Percentiles rank a stretch among this genome's conserved stretches.
Conservation (phyloP, 2,113 vertebrate genomes). For the Pardalotus punctatus region DNA sequence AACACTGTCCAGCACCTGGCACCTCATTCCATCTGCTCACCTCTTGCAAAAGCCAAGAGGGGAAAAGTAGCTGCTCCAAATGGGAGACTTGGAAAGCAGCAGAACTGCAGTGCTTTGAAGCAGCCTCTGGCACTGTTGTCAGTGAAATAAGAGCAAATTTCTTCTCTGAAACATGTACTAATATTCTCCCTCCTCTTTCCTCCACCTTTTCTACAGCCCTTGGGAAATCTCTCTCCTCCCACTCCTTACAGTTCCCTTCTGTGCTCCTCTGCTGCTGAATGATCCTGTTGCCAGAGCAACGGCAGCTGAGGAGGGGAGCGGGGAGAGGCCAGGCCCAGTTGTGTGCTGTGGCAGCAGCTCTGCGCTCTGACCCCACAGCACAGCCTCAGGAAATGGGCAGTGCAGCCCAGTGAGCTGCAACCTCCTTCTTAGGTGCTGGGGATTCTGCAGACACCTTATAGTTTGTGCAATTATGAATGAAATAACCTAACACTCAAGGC, state of each 20-base stretch:
- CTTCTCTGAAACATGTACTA: background rate
- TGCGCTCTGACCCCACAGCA: accelerated
- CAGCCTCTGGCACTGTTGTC: background rate
- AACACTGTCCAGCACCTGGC: background rate
- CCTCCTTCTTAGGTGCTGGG: background rate
- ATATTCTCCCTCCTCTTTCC: background rate
- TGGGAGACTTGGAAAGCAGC: background rate
- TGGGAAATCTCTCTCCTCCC: constrained; percentile 11
- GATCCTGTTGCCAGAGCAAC: constrained; percentile 33
- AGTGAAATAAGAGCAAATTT: background rate
- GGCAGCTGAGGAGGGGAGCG: background rate
- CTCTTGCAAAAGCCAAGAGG: background rate
- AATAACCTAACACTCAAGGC: background rate
- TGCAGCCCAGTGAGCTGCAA: background rate
- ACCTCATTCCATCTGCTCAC: background rate
- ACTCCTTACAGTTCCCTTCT: background rate
- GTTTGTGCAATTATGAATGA: background rate
- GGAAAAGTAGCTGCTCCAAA: background rate
- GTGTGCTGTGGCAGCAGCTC: background rate
- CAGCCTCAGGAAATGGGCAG: background rate
- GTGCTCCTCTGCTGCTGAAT: background rate
- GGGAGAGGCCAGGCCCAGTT: background rate
- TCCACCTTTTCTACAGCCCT: background rate
- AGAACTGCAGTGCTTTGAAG: background rate
- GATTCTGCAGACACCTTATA: background rate